Percentiles rank a stretch among this genome's conserved stretches.
phyloP scores from a whole-genome alignment of 53 echinoderm and acorn worm species.

The Pentamera pediparva region DNA sequence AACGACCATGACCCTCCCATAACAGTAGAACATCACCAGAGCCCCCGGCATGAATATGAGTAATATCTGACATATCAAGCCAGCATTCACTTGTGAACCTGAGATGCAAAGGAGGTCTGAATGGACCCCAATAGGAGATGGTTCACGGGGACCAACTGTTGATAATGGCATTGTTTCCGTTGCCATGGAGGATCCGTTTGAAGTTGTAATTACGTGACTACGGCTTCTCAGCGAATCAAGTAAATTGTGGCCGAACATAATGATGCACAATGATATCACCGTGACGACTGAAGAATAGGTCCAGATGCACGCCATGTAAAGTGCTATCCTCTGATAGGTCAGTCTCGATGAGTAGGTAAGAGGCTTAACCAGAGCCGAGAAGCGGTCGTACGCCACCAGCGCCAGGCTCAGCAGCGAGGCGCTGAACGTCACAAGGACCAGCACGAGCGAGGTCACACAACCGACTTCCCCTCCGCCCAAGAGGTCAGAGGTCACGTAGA shows the following conservation, averaged over 20 bases:
- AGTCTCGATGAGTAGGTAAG: conserved; percentile 69
- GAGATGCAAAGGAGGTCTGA: not conserved
- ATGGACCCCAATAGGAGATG: not conserved
- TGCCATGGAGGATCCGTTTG: no score
- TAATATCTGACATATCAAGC: conserved; percentile 54
- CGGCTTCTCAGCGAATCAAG: no score
- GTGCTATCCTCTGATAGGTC: conserved; percentile 53
- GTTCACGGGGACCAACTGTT: no score
- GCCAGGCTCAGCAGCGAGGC: conserved; percentile 73
- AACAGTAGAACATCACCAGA: conserved; percentile 66
- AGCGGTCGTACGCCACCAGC: conserved; percentile 82
- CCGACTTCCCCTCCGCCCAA: conserved; percentile 10
- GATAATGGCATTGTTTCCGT: not conserved
- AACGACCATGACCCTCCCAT: conserved; percentile 81
- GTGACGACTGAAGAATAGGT: conserved; percentile 45
- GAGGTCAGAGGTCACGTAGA: conserved; percentile 27
- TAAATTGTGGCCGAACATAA: no score
- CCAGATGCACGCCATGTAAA: conserved; percentile 35
- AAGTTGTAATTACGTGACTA: no score
- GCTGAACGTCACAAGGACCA: conserved; percentile 57
- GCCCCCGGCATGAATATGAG: conserved; percentile 64
- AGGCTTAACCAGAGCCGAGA: conserved; percentile 83
- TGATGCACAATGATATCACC: conserved; percentile 11
- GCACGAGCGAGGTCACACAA: conserved; percentile 62
- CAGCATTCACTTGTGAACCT: conserved; percentile 29